Conservation (phyloP, 2,797 vertebrate species). For the Nasua narica region DNA sequence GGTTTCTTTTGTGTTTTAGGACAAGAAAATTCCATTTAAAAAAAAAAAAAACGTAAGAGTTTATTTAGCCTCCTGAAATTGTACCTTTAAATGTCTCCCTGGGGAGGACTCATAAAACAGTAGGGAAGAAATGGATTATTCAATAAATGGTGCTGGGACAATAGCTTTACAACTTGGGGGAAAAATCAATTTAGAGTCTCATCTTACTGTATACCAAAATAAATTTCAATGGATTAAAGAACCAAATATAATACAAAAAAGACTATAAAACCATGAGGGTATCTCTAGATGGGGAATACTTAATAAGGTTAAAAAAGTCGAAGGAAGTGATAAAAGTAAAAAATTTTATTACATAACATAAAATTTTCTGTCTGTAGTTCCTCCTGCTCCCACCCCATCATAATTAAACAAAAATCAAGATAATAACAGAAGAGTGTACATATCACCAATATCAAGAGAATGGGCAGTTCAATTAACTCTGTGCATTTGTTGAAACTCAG, state of each 20-base stretch:
- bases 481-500: slow-evolving; percentile 5
- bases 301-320: slow-evolving; percentile 44
- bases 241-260: slow-evolving; percentile 42
- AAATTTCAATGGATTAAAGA: slow-evolving; percentile 57
- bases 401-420: slow-evolving; percentile 31
- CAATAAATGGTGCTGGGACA: slow-evolving; percentile 31
- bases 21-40: background rate
- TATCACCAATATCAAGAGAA: background rate
- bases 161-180: slow-evolving; percentile 30
- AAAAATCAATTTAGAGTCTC: slow-evolving; percentile 56
- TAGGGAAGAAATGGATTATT: slow-evolving; percentile 62
- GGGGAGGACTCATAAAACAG: slow-evolving; percentile 3
- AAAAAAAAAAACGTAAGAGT: background rate
- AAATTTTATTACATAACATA: slow-evolving; percentile 38
- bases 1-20: background rate
- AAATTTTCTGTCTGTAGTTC: background rate
- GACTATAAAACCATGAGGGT: slow-evolving; percentile 35
- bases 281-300: slow-evolving; percentile 37
- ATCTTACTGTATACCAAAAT: slow-evolving; percentile 33
- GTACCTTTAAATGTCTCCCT: slow-evolving; percentile 10
- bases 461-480: background rate
- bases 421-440: background rate
- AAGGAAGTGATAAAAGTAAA: slow-evolving; percentile 44
- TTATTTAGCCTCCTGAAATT: slow-evolving; percentile 56
- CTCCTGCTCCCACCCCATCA: background rate